Evolutionary conservation across 2,888 invertebrate species (phyloP).

Genomic region (Leistus spinibarbis): DNA sequence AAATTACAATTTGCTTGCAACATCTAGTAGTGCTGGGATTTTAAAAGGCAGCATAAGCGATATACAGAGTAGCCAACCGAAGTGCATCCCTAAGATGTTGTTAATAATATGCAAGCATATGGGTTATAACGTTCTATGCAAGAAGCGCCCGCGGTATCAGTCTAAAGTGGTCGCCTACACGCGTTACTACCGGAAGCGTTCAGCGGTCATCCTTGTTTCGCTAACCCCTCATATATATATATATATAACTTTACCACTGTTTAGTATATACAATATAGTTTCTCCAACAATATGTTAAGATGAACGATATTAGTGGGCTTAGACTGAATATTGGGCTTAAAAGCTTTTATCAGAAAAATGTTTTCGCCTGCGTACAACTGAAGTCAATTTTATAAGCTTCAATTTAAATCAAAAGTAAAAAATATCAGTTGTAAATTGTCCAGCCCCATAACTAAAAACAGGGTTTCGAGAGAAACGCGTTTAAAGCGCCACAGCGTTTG

Average conservation of each 20-base stretch:
- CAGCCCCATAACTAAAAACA: no score
- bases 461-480: no score
- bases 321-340: background rate
- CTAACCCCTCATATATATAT: background rate
- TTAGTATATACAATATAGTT: background rate
- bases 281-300: background rate
- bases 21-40: no score
- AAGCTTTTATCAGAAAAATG: no score
- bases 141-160: background rate
- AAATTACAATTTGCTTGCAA: no score
- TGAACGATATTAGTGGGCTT: background rate
- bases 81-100: conserved; percentile 1
- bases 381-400: no score
- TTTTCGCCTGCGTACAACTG: no score
- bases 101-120: background rate
- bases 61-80: conserved; percentile 11
- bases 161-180: no score
- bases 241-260: no score
- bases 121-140: background rate
- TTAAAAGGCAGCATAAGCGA: conserved; percentile 13
- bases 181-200: background rate
- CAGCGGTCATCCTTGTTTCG: background rate
- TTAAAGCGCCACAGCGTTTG: no score
- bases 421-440: no score
- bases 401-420: no score